Evolutionary conservation across 2,888 invertebrate genomes (phyloP), one percentile per base, ranked within the genome.

Genomic region (Drosophila colorata): DNA sequence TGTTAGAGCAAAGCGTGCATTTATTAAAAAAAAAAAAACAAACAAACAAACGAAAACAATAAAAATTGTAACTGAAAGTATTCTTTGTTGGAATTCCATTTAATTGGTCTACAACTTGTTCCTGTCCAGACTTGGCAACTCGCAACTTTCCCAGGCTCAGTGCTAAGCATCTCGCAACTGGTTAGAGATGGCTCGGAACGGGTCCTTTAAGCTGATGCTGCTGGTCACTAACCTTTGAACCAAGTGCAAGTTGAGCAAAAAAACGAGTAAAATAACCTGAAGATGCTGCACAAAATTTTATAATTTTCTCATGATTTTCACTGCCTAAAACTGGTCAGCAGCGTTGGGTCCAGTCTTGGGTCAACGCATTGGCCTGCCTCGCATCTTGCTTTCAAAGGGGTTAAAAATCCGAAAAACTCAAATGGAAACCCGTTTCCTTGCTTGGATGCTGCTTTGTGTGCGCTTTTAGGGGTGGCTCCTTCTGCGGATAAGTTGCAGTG

Each of bases 141-240:
- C 56, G 20, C 37, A 44, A 66, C 60, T 70, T 57, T 60, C 69
- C 60, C 82, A 79, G 69, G 63, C 49, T 72, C 44, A 46, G 37
- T 41, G 48, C 37, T 20, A 13, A 33, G 18, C 60, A 72, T 47
- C 57, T 53, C 31, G 37, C 58, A 65, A 66, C 71, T 75, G 63
- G 63, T 73, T 63, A 43, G 58, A 40, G 59, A 52, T 51, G 59
- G 18, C 28, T 52, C 20, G 14, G 38, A 65, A 64, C 78, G 56
- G 47, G 78, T 75, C 68, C 49, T 56, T 56, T 35, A 18, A 40
- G 65, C 33, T 65, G 53, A 28, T 49, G 52, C 35, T 47, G 43
- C 40, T 82, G 89, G 86, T 76, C 88, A 84, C 44, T 79, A 68
- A 89, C 89, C 90, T 89, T 80, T 90, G 86, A 89, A 80, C 89